Evolutionary conservation across 2,888 invertebrate species (phyloP).

Genomic region (Cataglyphis rosenhaueri): DNA sequence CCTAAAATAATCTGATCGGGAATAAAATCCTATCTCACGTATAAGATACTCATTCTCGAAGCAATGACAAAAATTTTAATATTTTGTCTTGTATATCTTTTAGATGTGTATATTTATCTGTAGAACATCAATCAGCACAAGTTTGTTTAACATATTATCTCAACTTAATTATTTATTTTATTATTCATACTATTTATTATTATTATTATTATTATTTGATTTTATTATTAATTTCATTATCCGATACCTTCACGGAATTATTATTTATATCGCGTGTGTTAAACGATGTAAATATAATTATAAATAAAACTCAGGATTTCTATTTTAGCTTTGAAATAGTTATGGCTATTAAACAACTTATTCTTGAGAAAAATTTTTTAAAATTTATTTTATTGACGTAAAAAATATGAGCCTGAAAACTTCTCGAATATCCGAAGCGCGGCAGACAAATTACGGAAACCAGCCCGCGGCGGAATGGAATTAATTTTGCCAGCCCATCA

Average conservation of each 20-base stretch:
- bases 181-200: not conserved
- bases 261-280: not conserved
- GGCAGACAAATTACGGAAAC: conserved; percentile 43
- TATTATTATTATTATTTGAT: not conserved
- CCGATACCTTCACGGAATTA: not conserved
- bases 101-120: not conserved
- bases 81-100: not conserved
- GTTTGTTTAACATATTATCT: not conserved
- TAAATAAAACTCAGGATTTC: not conserved
- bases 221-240: not conserved
- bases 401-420: conserved; percentile 6
- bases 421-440: conserved; percentile 7
- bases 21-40: conserved; percentile 20
- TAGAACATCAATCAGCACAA: not conserved
- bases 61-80: conserved; percentile 4
- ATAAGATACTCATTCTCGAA: not conserved
- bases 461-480: conserved; percentile 43
- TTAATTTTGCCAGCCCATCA: conserved; percentile 53
- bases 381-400: conserved; percentile 3
- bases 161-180: not conserved
- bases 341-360: not conserved
- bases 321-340: not conserved
- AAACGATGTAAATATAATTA: not conserved
- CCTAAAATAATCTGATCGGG: conserved; percentile 55
- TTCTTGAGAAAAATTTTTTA: not conserved